Conservation (phyloP, 92 coral and sea anemone species). For the Zoanthus solanderi region DNA sequence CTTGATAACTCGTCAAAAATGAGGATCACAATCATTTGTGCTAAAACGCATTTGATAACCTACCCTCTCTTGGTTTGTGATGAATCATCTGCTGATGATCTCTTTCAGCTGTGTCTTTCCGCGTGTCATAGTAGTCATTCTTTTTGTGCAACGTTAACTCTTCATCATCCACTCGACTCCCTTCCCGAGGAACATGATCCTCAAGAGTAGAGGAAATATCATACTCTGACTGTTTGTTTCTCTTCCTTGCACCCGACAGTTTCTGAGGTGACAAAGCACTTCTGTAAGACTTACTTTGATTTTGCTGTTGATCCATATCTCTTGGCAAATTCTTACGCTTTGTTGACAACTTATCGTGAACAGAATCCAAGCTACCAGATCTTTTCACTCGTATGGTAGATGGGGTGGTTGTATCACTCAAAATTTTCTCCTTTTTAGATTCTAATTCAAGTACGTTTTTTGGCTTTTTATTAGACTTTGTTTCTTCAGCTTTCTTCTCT, state of each 20-base stretch:
- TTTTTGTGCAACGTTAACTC: slow-evolving; percentile 17
- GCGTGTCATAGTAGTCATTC: slow-evolving; percentile 8
- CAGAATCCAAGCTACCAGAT: slow-evolving; percentile 29
- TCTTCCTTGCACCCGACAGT: slow-evolving; percentile 60
- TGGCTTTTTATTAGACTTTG: slow-evolving; percentile 3
- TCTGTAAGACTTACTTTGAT: neutral
- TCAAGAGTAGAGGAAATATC: slow-evolving; percentile 70
- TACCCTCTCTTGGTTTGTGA: slow-evolving; percentile 16
- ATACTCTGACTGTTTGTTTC: slow-evolving; percentile 33
- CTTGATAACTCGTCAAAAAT: too few relatives aligned
- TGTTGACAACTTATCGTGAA: neutral
- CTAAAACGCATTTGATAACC: neutral
- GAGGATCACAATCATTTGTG: neutral
- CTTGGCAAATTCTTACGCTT: neutral
- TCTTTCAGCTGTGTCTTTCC: neutral
- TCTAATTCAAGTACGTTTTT: slow-evolving; percentile 16
- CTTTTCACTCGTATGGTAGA: slow-evolving; percentile 9
- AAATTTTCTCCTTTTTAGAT: neutral
- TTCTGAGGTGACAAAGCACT: slow-evolving; percentile 59
- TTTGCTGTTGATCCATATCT: slow-evolving; percentile 9
- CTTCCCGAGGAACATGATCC: slow-evolving; percentile 63
- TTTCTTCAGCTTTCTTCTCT: slow-evolving; percentile 26
- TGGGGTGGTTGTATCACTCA: neutral
- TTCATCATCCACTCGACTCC: slow-evolving; percentile 29
- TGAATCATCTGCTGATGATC: neutral